Evolutionary conservation across 2,888 invertebrate genomes (phyloP), one percentile per base, ranked within the genome.

Genomic region (Unio pictorum): DNA sequence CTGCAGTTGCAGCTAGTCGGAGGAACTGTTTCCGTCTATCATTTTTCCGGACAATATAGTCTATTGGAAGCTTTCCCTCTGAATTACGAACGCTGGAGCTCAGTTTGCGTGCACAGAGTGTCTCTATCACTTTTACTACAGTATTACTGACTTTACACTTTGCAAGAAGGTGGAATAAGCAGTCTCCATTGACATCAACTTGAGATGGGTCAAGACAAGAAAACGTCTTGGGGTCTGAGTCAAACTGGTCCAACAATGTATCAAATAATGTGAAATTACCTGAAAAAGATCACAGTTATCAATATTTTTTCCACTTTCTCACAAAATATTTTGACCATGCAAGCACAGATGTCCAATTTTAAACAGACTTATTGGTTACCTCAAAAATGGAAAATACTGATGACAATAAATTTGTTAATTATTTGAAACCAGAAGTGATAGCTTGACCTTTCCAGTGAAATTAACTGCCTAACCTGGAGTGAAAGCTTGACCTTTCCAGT

Each of bases 1-100:
- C 56, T 5, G 64, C 66, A 61, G 64, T 45, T 62, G 58, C 66
- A 8, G 68, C 76, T 30, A 70, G 26, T 68, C 66, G 60, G 6
- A 83, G 68, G 63, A 69, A 81, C 65, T 80, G 79, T 20, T 74
- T 68, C 30, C 86, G 68, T 26, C 83, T 64, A 66, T 86, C 86
- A 64, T 75, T 81, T 26, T 75, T 78, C 55, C 67, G 73, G 26
- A 72, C 79, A 28, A 83, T 72, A 70, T 81, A 83, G 54, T 83
- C 72, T 11, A 76, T 76, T 7, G 86, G 82, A 3, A 81, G 69
- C 66, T 81, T 83, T 11, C 78, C 79, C 4, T 79, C 81, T 34
- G 74, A 77, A 72, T 86, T 83, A 30, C 65, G 68, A 1, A 78
- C 61, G n/a, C 78, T 67, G 4, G 81, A 79, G 8, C 77, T 76